These are phyloP conservation scores for Ammodramus savannarum DNA, from an alignment of 2,113 vertebrate species.

Conservation along the genomic window DNA sequence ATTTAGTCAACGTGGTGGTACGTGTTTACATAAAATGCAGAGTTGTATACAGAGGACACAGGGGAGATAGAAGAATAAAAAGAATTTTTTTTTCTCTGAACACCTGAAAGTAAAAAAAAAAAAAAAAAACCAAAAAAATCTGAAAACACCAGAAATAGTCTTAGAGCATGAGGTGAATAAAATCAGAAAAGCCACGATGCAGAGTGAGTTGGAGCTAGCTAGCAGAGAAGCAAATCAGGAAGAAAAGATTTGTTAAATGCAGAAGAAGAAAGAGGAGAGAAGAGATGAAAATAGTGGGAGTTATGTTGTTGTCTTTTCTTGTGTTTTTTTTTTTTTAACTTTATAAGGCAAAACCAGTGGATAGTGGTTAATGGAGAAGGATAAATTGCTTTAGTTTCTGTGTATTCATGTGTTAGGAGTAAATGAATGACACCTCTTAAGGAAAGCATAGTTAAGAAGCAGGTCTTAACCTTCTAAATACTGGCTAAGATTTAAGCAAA, in stretches of 20 bases:
- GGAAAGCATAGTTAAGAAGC: not conserved
- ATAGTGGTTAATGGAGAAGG: not conserved
- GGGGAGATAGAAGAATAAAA: not conserved
- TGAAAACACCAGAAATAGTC: not conserved
- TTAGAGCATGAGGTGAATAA: not conserved
- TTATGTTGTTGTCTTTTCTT: not conserved
- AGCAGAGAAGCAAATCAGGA: not conserved
- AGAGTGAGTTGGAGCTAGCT: not conserved
- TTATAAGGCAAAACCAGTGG: not conserved
- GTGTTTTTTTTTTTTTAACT: not conserved
- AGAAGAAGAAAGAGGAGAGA: not conserved
- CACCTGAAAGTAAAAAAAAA: not conserved
- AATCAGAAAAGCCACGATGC: not conserved
- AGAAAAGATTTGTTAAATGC: not conserved
- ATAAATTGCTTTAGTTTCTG: not conserved
- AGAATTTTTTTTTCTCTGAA: not conserved
- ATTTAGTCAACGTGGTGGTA: not conserved
- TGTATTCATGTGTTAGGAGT: not conserved
- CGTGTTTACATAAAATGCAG: not conserved
- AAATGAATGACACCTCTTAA: not conserved
- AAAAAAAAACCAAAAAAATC: not conserved
- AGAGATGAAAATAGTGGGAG: not conserved
- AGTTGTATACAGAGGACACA: not conserved
- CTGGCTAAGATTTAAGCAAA: not conserved
- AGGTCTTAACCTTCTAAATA: not conserved